Conservation (phyloP, 2,113 vertebrate genomes). For the Himantopus leucocephalus region DNA sequence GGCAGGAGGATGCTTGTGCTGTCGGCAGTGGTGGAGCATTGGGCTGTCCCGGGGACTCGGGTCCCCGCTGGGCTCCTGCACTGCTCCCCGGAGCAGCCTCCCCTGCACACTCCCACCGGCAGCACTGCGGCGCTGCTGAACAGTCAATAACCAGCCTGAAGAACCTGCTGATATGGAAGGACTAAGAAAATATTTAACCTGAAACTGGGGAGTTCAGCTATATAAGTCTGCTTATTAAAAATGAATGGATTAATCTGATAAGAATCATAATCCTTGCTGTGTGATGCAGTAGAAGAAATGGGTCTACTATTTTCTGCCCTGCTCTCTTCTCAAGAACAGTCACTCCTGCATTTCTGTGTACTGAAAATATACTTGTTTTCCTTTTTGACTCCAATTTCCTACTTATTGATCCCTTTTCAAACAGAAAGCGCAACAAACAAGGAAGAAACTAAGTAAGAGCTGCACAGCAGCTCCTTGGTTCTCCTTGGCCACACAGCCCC, state of each 20-base stretch:
- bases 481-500: rapidly evolving
- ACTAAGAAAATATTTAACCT: not conserved
- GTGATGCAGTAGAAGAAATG: not conserved
- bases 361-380: not conserved
- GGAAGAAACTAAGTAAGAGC: not conserved
- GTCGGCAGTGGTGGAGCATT: rapidly evolving
- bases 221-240: not conserved
- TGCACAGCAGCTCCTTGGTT: not conserved
- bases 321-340: not conserved
- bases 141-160: rapidly evolving
- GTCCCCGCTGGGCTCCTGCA: rapidly evolving
- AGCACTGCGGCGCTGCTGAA: rapidly evolving
- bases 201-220: not conserved
- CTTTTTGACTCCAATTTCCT: not conserved
- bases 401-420: not conserved
- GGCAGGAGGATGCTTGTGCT: rapidly evolving
- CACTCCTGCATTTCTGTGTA: not conserved
- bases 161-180: not conserved
- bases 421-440: not conserved
- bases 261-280: not conserved
- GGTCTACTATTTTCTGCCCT: not conserved
- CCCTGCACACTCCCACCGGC: not conserved
- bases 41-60: rapidly evolving
- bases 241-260: not conserved
- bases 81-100: not conserved